phyloP scores from a whole-genome alignment of 2,888 invertebrate species.

The Theretra japonica region DNA sequence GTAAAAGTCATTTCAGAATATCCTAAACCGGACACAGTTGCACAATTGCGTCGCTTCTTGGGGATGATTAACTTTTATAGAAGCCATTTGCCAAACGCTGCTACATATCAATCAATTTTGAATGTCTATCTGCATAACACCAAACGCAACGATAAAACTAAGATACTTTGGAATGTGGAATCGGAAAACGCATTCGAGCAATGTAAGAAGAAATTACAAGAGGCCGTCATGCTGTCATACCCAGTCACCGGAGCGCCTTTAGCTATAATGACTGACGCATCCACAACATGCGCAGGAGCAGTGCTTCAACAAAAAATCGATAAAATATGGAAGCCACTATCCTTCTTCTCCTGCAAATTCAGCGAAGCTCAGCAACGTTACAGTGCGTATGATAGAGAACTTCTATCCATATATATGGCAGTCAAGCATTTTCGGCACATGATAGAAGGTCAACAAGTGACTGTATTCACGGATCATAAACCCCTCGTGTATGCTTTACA shows the following conservation, averaged over 20 bases:
- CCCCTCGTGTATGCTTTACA: constrained; percentile 30
- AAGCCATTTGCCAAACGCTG: constrained; percentile 28
- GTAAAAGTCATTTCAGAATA: too few relatives aligned
- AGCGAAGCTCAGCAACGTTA: constrained; percentile 23
- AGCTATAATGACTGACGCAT: constrained; percentile 21
- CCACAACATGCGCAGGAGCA: constrained; percentile 7
- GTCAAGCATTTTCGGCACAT: constrained; percentile 11
- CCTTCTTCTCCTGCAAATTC: constrained; percentile 24
- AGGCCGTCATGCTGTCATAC: not conserved
- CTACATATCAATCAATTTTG: constrained; percentile 26
- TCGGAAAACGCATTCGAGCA: not conserved
- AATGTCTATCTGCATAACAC: not conserved
- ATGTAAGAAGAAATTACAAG: not conserved
- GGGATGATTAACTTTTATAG: constrained; percentile 33
- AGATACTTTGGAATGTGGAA: not conserved
- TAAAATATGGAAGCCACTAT: constrained; percentile 20
- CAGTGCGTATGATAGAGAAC: constrained; percentile 24
- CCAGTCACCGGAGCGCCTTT: not conserved
- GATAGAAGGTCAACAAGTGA: not conserved
- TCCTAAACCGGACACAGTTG: too few relatives aligned
- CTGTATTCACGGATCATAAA: constrained; percentile 18
- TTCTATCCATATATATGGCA: constrained; percentile 17
- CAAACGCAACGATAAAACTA: constrained; percentile 7
- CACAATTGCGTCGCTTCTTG: too few relatives aligned
- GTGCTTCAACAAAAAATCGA: constrained; percentile 23